Percentiles rank a stretch among this genome's conserved stretches.
These are phyloP conservation scores for Vanessa tameamea DNA, from an alignment of 1,140 invertebrate genomes.

Conservation along the genomic window DNA sequence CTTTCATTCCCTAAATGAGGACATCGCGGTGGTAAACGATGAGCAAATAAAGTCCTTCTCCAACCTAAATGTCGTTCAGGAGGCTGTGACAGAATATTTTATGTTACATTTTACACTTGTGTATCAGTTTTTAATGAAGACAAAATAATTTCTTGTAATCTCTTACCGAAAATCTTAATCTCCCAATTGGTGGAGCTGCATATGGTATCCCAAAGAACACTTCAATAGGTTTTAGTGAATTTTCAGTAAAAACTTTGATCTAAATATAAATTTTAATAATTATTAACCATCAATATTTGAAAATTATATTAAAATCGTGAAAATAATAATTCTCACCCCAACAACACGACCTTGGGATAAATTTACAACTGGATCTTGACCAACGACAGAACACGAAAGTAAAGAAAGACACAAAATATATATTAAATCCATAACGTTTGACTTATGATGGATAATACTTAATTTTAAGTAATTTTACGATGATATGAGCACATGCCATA, in stretches of 20 bases:
- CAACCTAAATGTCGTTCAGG: conserved; percentile 68
- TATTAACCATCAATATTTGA: too few species aligned
- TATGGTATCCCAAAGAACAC: conserved; percentile 74
- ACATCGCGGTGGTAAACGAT: conserved; percentile 67
- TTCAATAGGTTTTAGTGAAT: conserved; percentile 62
- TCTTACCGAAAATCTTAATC: conserved; percentile 67
- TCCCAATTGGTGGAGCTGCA: conserved; percentile 62
- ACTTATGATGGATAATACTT: not conserved
- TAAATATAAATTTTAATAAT: conserved; percentile 42
- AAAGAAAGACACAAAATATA: conserved; percentile 12
- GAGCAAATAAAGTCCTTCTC: conserved; percentile 68
- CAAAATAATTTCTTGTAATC: not conserved
- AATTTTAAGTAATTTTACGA: not conserved
- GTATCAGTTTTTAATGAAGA: not conserved
- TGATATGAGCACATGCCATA: not conserved
- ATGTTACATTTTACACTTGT: not conserved
- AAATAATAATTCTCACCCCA: conserved; percentile 54
- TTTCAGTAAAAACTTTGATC: conserved; percentile 70
- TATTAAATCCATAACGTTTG: not conserved
- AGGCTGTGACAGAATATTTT: conserved; percentile 41
- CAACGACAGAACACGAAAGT: conserved; percentile 10
- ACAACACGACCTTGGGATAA: conserved; percentile 70
- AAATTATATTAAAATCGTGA: not conserved
- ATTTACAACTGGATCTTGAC: conserved; percentile 67
- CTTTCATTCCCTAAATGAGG: conserved; percentile 51